A percentile compares a stretch with the other conserved stretches of the same genome.
These are phyloP conservation scores for Anagrus nilaparvatae DNA, from an alignment of 1,140 invertebrate species.

Conservation along the genomic window DNA sequence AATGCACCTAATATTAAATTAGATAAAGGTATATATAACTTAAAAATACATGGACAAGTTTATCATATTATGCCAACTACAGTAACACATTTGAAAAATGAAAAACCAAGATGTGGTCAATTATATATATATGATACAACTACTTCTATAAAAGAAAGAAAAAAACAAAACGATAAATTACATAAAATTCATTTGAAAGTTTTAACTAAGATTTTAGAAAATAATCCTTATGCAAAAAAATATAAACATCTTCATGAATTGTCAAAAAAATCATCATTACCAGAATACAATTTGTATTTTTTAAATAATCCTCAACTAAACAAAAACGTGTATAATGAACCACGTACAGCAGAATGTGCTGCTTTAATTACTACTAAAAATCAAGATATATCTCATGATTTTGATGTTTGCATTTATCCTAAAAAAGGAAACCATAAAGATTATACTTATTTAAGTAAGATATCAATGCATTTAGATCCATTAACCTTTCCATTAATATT, in stretches of 20 bases:
- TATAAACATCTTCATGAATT: background rate
- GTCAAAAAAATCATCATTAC: background rate
- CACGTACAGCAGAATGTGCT: background rate
- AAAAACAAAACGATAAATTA: background rate
- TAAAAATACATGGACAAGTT: too few relatives aligned
- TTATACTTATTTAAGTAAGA: too few relatives aligned
- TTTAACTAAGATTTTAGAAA: background rate
- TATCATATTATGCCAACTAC: background rate
- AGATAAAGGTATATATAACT: too few relatives aligned
- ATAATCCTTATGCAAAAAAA: background rate
- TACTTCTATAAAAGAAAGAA: background rate
- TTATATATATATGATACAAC: background rate
- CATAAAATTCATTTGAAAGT: background rate
- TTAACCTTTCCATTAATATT: background rate
- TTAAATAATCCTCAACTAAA: background rate
- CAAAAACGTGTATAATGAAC: background rate
- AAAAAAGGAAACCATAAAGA: background rate
- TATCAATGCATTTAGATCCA: too few relatives aligned
- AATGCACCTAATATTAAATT: too few relatives aligned
- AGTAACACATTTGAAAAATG: background rate
- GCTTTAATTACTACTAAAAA: background rate
- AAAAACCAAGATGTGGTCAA: background rate
- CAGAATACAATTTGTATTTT: background rate
- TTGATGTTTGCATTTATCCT: background rate
- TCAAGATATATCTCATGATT: background rate